Evolutionary conservation across 2,797 vertebrate species (phyloP), one percentile per base, ranked within the genome.

Genomic region (Rousettus madagascariensis): DNA sequence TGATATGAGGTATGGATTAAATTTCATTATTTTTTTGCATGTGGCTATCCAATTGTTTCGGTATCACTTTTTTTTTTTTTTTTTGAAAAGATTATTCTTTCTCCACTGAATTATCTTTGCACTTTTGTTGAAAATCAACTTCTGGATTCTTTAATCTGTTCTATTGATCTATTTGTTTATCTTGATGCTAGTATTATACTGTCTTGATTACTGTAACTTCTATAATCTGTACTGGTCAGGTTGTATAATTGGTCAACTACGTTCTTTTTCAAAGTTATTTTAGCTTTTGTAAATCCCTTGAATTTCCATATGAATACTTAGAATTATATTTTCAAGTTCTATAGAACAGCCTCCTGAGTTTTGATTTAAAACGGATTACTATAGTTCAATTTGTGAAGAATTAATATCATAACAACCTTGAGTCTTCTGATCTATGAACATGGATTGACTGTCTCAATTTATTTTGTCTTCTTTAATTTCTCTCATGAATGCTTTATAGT

Each of bases 81-180:
- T 78, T 55, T 49, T 38, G 36, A 30, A 53, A 53, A 65, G 36
- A 75, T 17, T 84, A 10, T 57, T 57, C 20, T 72, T 57, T 85
- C 2, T 55, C 4, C n/a, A 30, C 22, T 66, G 28, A 85, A 90
- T 79, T 66, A 4, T 46, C 17, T 71, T 95, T 85, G 13, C 1
- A 51, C 10, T 94, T 66, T 77, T 55, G 24, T 61, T 72, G n/a
- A 94, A 95, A 97, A 90, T 90, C 10, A 77, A 49, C 38, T 75
- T 75, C 41, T 87, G 15, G 3, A 53, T 80, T 66, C 16, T 61
- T 90, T 68, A 59, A 20, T 95, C 15, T 77, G 41, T 43, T 61
- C 49, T 8, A 77, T 6, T 46, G 22, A 49, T 69, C 8, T 65
- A 8, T 41, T 33, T 92, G 15, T 69, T 36, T 93, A 8, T 87